Percentiles rank a stretch among this genome's conserved stretches.
Evolutionary conservation across 2,113 vertebrate species (phyloP).

Genomic region (human): GRCh38 chr15:99637001-99637500

Average conservation of each 20-base stretch:
- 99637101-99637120: background rate
- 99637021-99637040: background rate
- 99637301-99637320: background rate
- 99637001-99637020: background rate
- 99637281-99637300: background rate
- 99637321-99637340: background rate
- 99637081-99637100: background rate
- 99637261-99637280: background rate
- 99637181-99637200: background rate
- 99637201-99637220: background rate
- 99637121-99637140: background rate
- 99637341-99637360: background rate
- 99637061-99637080: background rate
- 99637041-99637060: constrained; percentile 26
- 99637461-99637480: background rate
- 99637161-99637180: background rate
- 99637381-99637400: background rate
- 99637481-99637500: background rate
- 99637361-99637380: background rate
- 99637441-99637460: background rate
- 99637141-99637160: background rate
- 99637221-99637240: background rate
- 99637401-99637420: background rate
- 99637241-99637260: background rate
- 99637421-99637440: background rate